These are phyloP conservation scores for Cryptus armator DNA, from an alignment of 2,888 invertebrate genomes.

Conservation along the genomic window DNA sequence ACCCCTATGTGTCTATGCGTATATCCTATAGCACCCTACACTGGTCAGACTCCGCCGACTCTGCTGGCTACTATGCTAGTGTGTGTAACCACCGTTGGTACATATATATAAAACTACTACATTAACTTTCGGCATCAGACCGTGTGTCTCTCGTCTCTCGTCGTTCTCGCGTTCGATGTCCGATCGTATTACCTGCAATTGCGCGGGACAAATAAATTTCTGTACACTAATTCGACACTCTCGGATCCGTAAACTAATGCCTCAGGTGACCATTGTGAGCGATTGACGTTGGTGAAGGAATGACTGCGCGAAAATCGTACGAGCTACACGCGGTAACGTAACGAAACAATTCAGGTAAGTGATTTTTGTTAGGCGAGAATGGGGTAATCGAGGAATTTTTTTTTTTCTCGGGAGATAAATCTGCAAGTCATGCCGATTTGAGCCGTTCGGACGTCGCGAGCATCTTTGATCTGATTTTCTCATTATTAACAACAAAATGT, in stretches of 20 bases:
- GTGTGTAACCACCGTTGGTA: constrained; percentile 4
- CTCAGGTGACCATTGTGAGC: neutral
- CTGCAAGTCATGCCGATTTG: no score
- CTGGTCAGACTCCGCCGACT: neutral
- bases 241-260: neutral
- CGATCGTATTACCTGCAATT: neutral
- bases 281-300: neutral
- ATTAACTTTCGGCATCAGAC: neutral
- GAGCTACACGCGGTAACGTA: no score
- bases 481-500: no score
- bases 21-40: neutral
- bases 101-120: neutral
- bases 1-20: neutral
- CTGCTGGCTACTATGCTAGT: neutral
- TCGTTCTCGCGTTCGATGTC: constrained; percentile 2
- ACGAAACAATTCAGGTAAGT: no score
- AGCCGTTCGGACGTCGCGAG: no score
- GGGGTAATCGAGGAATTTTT: no score
- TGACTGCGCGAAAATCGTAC: neutral
- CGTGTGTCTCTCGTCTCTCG: neutral
- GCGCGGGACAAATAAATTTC: constrained; percentile 1
- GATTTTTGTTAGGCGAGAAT: no score
- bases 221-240: neutral
- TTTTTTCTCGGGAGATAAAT: no score
- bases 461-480: no score